These are phyloP conservation scores for Formica exsecta DNA, from an alignment of 1,140 invertebrate species.

Conservation along the genomic window DNA sequence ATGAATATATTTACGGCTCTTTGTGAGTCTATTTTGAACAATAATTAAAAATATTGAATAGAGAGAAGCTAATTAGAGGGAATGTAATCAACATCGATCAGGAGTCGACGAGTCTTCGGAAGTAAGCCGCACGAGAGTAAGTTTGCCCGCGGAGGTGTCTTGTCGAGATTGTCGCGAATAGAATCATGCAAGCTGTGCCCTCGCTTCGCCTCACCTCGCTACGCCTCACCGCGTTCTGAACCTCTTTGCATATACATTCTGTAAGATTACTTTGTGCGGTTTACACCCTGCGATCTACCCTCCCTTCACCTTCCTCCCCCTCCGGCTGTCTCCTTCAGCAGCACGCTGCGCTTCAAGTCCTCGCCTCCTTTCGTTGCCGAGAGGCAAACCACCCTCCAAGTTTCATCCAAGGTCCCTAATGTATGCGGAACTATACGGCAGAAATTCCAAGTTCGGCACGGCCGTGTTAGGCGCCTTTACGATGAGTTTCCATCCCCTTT, in stretches of 20 bases:
- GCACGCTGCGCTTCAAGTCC: conserved; percentile 69
- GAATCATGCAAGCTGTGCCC: conserved; percentile 86
- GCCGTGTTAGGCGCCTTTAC: conserved; percentile 81
- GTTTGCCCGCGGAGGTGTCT: conserved; percentile 79
- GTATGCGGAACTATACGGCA: conserved; percentile 85
- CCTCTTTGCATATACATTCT: conserved; percentile 87
- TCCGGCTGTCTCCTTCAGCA: conserved; percentile 54
- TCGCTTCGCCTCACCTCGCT: conserved; percentile 63
- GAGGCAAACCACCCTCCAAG: conserved; percentile 83
- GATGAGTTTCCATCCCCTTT: conserved; percentile 74
- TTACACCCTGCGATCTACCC: conserved; percentile 82
- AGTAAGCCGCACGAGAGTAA: conserved; percentile 72
- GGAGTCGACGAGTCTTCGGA: conserved; percentile 70
- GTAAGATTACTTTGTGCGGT: conserved; percentile 87
- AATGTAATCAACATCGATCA: conserved; percentile 41
- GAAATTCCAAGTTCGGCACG: conserved; percentile 84
- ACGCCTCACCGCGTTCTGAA: conserved; percentile 75
- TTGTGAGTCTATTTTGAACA: neutral
- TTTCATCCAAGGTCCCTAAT: conserved; percentile 83
- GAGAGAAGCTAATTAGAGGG: conserved; percentile 30
- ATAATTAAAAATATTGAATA: conserved; percentile 17
- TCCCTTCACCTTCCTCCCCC: conserved; percentile 66
- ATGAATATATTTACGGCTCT: neutral
- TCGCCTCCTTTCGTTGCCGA: conserved; percentile 75
- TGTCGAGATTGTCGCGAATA: conserved; percentile 83